Percentiles rank a stretch among this genome's conserved stretches.
Conservation (phyloP, 2,113 vertebrate genomes). For the Dasyornis broadbenti region DNA sequence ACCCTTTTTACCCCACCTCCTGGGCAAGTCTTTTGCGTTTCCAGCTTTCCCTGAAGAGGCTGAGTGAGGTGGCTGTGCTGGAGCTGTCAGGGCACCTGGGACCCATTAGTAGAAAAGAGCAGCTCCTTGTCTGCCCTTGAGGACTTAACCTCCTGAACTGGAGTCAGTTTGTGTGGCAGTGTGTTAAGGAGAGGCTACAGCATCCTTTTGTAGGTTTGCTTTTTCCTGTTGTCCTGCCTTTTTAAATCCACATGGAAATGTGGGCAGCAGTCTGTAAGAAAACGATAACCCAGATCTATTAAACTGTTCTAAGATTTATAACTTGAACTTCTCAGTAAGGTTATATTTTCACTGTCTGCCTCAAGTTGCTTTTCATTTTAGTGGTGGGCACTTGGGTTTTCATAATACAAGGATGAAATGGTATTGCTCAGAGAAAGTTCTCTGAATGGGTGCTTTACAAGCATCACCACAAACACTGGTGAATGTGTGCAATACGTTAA, state of each 20-base stretch:
- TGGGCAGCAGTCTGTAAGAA: background rate
- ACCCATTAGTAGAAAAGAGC: background rate
- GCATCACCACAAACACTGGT: background rate
- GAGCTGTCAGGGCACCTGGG: background rate
- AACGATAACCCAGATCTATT: background rate
- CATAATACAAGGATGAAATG: background rate
- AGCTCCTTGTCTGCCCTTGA: background rate
- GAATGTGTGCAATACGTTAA: background rate
- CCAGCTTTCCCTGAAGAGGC: background rate
- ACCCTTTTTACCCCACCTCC: fast-evolving
- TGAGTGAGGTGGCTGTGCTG: background rate
- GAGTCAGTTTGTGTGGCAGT: background rate
- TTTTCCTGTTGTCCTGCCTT: background rate
- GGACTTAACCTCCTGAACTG: background rate
- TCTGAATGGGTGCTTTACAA: background rate
- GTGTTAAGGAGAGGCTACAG: background rate
- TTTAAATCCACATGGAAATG: background rate
- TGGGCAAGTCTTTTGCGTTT: background rate
- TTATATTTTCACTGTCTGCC: background rate
- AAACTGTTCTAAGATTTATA: background rate
- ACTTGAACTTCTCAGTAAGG: background rate
- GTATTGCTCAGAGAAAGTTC: background rate
- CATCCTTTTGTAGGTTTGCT: background rate
- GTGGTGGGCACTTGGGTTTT: background rate
- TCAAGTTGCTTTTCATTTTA: background rate